Evolutionary conservation across 2,888 invertebrate species (phyloP), one percentile per base, ranked within the genome.

Genomic region (Dicyrtomina minuta): DNA sequence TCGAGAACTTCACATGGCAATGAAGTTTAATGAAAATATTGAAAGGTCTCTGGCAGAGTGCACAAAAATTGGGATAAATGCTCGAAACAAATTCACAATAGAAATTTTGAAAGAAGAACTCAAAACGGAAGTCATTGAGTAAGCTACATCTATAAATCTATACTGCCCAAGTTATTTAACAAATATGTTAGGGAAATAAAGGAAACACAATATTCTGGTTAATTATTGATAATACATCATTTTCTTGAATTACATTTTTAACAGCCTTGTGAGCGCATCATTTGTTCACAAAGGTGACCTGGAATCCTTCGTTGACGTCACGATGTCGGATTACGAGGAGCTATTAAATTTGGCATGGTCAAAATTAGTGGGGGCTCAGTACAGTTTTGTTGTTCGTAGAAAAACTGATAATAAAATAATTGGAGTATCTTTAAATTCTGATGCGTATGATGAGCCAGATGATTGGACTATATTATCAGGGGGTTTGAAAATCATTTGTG

Each of bases 261-360:
- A 24, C 81, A 92, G 92, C 70, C 92, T 93, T 83, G 89, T 93
- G 72, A 89, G 90, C 0, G 87, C 89, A 5, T 93, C 93, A 80
- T 93, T 93, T 83, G 90, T 90, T 81, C 87, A 87, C 79, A 93
- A 93, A 82, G 93, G 92, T 0, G 93, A 93, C 80, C 80, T 94
- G 77, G 93, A 93, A 79, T 87, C 88, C 80, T 92, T 90, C 86
- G 81, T 92, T 17, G 87, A 88, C 70, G 88, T 92, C 20, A 82
- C 85, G 10, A 84, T 86, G 6, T 81, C 83, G 0, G 91, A 92
- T 81, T 93, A 92, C 81, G 84, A 84, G 17, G 86, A 87, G 39
- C 83, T 92, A 56, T 83, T 93, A 73, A 84, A 86, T 64, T 85
- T 86, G 1, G 85, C 90, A 60, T 93, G 93, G 93, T 80, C 83